Percentiles rank a stretch among this genome's conserved stretches.
These are phyloP conservation scores for Baccha elongata DNA, from an alignment of 2,888 invertebrate genomes.

Conservation along the genomic window DNA sequence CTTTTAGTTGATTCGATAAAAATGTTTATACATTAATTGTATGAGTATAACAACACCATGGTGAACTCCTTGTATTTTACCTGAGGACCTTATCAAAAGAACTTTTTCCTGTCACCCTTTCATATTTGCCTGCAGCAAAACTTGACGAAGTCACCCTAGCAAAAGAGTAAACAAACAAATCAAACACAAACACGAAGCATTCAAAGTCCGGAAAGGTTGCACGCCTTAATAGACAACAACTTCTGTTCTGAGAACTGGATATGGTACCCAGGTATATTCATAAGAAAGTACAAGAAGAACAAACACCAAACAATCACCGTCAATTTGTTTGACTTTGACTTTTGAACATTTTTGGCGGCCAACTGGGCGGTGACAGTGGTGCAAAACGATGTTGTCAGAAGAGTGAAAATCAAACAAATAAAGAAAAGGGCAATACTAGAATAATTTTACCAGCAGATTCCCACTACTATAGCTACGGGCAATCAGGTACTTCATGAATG, in stretches of 20 bases:
- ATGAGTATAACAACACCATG: too few relatives aligned
- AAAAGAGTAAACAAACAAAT: slow-evolving; percentile 59
- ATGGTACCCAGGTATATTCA: neutral
- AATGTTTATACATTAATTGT: too few relatives aligned
- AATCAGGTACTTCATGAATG: slow-evolving; percentile 27
- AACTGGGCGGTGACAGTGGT: neutral
- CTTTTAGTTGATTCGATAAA: too few relatives aligned
- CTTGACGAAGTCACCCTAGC: slow-evolving; percentile 48
- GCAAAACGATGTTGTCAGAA: slow-evolving; percentile 10
- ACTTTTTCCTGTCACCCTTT: slow-evolving; percentile 25
- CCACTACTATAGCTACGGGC: slow-evolving; percentile 10
- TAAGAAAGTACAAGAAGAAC: slow-evolving; percentile 27
- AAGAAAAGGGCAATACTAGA: slow-evolving; percentile 29
- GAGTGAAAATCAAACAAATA: slow-evolving; percentile 57
- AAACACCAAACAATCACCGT: slow-evolving; percentile 60
- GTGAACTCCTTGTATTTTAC: too few relatives aligned
- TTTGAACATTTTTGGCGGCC: slow-evolving; percentile 36
- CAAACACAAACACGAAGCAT: slow-evolving; percentile 48
- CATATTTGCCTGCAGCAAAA: slow-evolving; percentile 3
- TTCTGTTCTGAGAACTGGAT: too few relatives aligned
- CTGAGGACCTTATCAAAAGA: neutral
- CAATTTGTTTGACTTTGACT: slow-evolving; percentile 61
- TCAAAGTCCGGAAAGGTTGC: slow-evolving; percentile 12
- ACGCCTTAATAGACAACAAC: slow-evolving; percentile 17
- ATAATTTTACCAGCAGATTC: neutral